These are phyloP conservation scores for Galagoides demidoff DNA, from an alignment of 2,797 vertebrate genomes.

Conservation along the genomic window DNA sequence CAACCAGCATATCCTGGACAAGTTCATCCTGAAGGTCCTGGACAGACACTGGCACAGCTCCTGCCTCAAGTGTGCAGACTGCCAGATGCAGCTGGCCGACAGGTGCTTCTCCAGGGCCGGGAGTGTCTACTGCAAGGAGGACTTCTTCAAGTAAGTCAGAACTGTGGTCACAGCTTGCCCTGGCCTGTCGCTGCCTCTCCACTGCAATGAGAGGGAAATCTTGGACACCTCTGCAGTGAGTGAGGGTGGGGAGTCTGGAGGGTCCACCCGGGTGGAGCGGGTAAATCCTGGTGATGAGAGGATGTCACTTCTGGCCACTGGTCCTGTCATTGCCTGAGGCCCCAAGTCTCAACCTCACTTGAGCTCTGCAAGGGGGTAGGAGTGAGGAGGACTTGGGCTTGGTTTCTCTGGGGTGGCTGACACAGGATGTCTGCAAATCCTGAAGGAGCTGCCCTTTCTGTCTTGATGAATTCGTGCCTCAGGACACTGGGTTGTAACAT, in stretches of 20 bases:
- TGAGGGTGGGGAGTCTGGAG: rapidly evolving
- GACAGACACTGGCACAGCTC: constrained; percentile 99
- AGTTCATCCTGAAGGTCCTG: constrained; percentile 99
- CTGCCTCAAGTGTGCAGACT: constrained; percentile 98
- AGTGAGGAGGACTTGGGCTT: not conserved
- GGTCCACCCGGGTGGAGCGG: not conserved
- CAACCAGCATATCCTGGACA: constrained; percentile 98
- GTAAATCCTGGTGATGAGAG: not conserved
- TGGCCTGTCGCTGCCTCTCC: not conserved
- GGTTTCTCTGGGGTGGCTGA: not conserved
- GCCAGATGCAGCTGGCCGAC: constrained; percentile 96
- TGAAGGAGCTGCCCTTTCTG: not conserved
- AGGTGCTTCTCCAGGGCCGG: constrained; percentile 97
- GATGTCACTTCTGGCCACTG: not conserved
- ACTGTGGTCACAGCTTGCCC: rapidly evolving
- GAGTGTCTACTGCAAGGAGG: constrained; percentile 98
- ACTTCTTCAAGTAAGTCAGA: constrained; percentile 98
- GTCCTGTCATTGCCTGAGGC: not conserved
- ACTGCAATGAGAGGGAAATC: no score
- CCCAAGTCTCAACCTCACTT: not conserved
- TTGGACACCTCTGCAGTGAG: not conserved
- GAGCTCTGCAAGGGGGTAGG: not conserved
- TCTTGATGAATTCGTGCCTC: not conserved
- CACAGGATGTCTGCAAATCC: not conserved
- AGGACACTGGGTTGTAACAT: not conserved